Conservation (phyloP, 2,888 invertebrate species). For the Euplexia lucipara region DNA sequence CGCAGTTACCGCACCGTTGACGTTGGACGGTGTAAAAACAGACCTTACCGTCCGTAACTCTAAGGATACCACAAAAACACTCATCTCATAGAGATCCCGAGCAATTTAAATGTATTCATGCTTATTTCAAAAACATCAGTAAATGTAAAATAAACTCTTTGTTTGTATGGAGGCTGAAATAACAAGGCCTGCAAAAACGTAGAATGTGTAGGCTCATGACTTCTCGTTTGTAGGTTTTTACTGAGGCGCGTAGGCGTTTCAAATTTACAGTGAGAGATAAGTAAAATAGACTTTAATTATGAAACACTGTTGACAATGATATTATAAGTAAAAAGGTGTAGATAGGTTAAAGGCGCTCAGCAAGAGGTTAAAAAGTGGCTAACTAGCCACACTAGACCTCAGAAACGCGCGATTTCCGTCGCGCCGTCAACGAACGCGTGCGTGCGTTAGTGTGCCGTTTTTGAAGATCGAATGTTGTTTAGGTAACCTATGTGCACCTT, state of each 20-base stretch:
- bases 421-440: too few species aligned
- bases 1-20: too few species aligned
- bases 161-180: constrained; percentile 28
- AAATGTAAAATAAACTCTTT: constrained; percentile 30
- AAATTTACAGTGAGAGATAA: neutral
- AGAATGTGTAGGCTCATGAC: constrained; percentile 2
- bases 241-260: neutral
- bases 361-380: too few species aligned
- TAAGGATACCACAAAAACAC: constrained; percentile 23
- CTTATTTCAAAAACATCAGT: constrained; percentile 32
- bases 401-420: too few species aligned
- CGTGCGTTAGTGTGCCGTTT: too few species aligned
- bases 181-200: constrained; percentile 24
- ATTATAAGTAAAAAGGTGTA: too few species aligned
- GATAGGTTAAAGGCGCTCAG: too few species aligned
- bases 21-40: too few species aligned
- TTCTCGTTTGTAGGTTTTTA: constrained; percentile 16
- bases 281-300: neutral
- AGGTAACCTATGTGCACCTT: too few species aligned
- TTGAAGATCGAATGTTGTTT: too few species aligned
- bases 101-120: constrained; percentile 33
- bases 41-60: neutral
- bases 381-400: too few species aligned
- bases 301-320: neutral
- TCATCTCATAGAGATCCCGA: constrained; percentile 19